Evolutionary conservation across 1,140 invertebrate species (phyloP), one percentile per base, ranked within the genome.

Genomic region (Panagrolaimus sp.): DNA sequence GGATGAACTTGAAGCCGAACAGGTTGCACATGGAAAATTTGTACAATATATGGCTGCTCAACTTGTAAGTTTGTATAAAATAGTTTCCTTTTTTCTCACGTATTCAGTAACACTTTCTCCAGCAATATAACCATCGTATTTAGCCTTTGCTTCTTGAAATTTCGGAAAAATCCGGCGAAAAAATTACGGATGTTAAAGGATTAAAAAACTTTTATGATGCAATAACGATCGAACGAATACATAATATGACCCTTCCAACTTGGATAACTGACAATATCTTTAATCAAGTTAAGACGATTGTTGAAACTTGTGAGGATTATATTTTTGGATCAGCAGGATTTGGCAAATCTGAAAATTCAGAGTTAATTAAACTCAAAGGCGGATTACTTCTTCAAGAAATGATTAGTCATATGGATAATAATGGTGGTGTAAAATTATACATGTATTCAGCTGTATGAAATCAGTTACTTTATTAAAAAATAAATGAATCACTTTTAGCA

Each of bases 1-100:
- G 68, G 55, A 69, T 32, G 68, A 69, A 43, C 58, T 69, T 17
- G 68, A 69, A 21, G 68, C 58, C 2, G 58, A 69, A 47, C 68
- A 69, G 28, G 68, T 64, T 24, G 17, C 63, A 28, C 55, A 69
- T 21, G 44, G 28, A 26, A 63, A 69, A 17, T 69, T 69, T 21
- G 52, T 44, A 15, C 32, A 69, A n/a, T 69, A 32, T 43, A 69
- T 69, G 68, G 55, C 44, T 17, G 68, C 66, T 15, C 55, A 69
- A 43, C 12, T 47, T 17, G 55, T 64, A 28, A 4, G 28, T 43
- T 12, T 65, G 10, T n/a, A 12, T 45, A n/a, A 67, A 10, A 10
- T n/a, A 46, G 9, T 21, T 43, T 15, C 44, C 28, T 4, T 46
- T 63, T 24, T 4, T 38, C 32, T 38, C 32, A 38, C 7, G 32